Evolutionary conservation across 1,140 invertebrate species (phyloP).

Genomic region (Drosophila orena): DNA sequence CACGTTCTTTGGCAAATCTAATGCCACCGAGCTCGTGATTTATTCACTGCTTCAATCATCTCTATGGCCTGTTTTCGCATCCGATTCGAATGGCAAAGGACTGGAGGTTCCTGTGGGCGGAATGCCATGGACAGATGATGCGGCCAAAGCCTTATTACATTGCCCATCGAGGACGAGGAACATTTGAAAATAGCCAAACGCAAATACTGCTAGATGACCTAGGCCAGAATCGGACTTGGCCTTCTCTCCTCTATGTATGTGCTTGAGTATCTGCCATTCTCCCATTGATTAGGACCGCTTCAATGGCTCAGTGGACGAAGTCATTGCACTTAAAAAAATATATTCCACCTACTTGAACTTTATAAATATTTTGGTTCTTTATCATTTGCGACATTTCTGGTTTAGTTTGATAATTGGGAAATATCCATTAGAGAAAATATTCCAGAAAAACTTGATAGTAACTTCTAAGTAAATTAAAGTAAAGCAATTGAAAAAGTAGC

Average conservation of each 20-base stretch:
- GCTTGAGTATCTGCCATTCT: slow-evolving; percentile 43
- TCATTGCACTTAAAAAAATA: slow-evolving; percentile 5
- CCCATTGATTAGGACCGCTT: slow-evolving; percentile 68
- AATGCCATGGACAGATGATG: slow-evolving; percentile 41
- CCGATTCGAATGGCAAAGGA: slow-evolving; percentile 8
- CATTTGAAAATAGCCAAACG: slow-evolving; percentile 35
- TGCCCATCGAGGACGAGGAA: slow-evolving; percentile 13
- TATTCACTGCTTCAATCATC: slow-evolving; percentile 37
- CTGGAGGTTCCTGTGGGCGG: slow-evolving; percentile 26
- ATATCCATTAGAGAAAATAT: too few relatives aligned
- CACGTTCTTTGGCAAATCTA: slow-evolving; percentile 16
- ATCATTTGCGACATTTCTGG: too few relatives aligned
- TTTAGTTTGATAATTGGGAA: too few relatives aligned
- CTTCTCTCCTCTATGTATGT: neutral
- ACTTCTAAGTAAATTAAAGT: too few relatives aligned
- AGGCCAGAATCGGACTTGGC: slow-evolving; percentile 27
- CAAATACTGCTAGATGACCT: slow-evolving; percentile 38
- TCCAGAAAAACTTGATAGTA: too few relatives aligned
- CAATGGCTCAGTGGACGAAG: slow-evolving; percentile 33
- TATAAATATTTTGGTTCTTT: too few relatives aligned
- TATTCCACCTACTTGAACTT: too few relatives aligned
- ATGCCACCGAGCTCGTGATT: slow-evolving; percentile 30
- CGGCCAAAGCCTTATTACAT: slow-evolving; percentile 30
- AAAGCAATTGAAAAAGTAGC: too few relatives aligned
- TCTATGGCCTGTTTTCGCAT: slow-evolving; percentile 3